These are phyloP conservation scores for Drosophila murphyi DNA, from an alignment of 1,140 invertebrate genomes.

Conservation along the genomic window DNA sequence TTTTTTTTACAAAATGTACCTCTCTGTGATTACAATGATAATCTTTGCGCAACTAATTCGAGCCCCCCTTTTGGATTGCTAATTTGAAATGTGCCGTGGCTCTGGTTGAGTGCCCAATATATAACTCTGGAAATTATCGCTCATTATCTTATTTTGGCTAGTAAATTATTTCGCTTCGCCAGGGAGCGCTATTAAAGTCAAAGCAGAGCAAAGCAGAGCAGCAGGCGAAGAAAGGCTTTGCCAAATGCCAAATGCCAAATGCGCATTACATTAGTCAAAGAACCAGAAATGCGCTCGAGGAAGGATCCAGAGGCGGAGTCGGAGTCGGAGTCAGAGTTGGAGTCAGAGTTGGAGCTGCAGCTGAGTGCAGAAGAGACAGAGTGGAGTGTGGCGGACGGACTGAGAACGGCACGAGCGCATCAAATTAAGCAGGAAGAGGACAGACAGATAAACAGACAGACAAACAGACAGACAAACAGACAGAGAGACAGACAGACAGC, in stretches of 20 bases:
- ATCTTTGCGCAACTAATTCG: conserved; percentile 11
- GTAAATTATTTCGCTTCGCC: conserved; percentile 70
- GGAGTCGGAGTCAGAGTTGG: not conserved
- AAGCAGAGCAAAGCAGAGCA: conserved; percentile 33
- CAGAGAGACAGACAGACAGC: conserved; percentile 14
- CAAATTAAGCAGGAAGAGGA: conserved; percentile 64
- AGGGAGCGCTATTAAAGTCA: conserved; percentile 60
- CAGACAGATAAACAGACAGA: too few relatives aligned
- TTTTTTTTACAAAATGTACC: too few relatives aligned
- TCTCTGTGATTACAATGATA: not conserved
- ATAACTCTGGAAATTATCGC: conserved; percentile 56
- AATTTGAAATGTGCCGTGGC: not conserved
- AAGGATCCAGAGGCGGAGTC: conserved; percentile 1
- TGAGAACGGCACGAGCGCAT: conserved; percentile 70
- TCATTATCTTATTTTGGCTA: conserved; percentile 67
- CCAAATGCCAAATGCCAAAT: conserved; percentile 18
- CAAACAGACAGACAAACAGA: too few relatives aligned
- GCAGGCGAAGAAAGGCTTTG: conserved; percentile 1
- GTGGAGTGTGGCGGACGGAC: conserved; percentile 44
- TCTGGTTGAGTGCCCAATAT: conserved; percentile 18
- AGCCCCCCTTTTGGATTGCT: not conserved
- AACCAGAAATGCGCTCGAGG: conserved; percentile 14
- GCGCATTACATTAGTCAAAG: conserved; percentile 46
- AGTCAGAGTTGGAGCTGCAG: not conserved
- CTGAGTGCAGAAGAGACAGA: conserved; percentile 24